phyloP scores from a whole-genome alignment of 2,888 invertebrate species.

The Acrocyrtus sp. region DNA sequence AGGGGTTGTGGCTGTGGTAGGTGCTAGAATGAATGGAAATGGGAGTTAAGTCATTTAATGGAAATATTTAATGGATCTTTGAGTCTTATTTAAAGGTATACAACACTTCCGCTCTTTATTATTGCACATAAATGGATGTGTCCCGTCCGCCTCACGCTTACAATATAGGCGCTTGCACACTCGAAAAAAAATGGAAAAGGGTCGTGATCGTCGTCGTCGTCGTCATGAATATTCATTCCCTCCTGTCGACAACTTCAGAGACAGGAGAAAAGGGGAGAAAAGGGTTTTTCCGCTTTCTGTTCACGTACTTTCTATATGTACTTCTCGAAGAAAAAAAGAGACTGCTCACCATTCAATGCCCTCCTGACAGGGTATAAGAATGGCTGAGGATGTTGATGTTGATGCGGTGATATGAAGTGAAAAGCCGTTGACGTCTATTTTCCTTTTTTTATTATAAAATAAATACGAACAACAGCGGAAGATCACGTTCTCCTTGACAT shows the following conservation, averaged over 20 bases:
- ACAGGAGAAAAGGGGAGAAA: constrained; percentile 26
- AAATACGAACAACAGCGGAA: neutral
- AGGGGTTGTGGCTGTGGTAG: neutral
- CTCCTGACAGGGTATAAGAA: neutral
- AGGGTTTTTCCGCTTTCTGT: too few relatives aligned
- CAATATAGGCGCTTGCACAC: too few relatives aligned
- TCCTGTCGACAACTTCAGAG: constrained; percentile 35
- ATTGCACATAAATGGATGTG: neutral
- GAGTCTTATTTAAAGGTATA: constrained; percentile 29
- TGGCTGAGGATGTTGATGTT: neutral
- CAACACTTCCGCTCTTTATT: constrained; percentile 30
- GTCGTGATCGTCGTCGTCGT: neutral
- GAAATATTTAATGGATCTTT: constrained; percentile 51
- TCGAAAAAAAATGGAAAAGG: too few relatives aligned
- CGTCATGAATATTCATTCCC: constrained; percentile 48
- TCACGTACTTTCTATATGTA: too few relatives aligned
- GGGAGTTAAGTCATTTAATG: constrained; percentile 54
- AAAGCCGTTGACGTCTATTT: neutral
- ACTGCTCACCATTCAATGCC: too few relatives aligned
- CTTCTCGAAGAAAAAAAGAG: neutral
- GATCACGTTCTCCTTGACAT: constrained; percentile 46
- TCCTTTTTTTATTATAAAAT: neutral
- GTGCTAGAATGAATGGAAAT: constrained; percentile 28
- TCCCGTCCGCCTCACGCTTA: too few relatives aligned
- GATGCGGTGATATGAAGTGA: neutral